phyloP scores from a whole-genome alignment of 2,113 vertebrate species.

The Salvelinus sp. region DNA sequence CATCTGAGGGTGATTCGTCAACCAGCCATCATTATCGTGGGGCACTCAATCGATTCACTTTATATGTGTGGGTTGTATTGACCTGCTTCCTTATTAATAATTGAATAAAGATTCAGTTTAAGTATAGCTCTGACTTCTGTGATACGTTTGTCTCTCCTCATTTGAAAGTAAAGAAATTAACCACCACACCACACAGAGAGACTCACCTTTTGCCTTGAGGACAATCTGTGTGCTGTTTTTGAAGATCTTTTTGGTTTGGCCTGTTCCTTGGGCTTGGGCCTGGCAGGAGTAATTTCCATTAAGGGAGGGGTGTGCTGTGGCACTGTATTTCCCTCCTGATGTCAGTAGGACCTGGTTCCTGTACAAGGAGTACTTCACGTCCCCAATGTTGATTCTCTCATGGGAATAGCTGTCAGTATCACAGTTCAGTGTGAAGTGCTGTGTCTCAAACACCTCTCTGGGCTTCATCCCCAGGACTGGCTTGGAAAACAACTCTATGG shows the following conservation, averaged over 20 bases:
- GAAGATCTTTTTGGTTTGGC: background rate
- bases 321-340: background rate
- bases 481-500: slow-evolving; percentile 8
- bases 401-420: background rate
- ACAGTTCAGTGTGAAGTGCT: background rate
- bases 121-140: too few species aligned
- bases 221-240: background rate
- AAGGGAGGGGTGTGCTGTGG: background rate
- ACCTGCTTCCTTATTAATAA: too few species aligned
- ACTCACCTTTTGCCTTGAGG: background rate
- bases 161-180: too few species aligned
- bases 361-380: background rate
- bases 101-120: too few species aligned
- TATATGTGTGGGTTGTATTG: too few species aligned
- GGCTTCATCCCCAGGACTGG: slow-evolving; percentile 2
- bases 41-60: too few species aligned
- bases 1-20: too few species aligned
- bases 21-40: too few species aligned
- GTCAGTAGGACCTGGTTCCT: background rate
- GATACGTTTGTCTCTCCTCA: too few species aligned
- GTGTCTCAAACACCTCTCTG: slow-evolving; percentile 7
- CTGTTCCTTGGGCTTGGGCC: background rate
- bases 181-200: background rate
- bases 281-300: background rate
- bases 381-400: background rate